Percentiles rank a stretch among this genome's conserved stretches.
Evolutionary conservation across 1,140 invertebrate species (phyloP).

Genomic region (Pseudomyrmex gracilis): DNA sequence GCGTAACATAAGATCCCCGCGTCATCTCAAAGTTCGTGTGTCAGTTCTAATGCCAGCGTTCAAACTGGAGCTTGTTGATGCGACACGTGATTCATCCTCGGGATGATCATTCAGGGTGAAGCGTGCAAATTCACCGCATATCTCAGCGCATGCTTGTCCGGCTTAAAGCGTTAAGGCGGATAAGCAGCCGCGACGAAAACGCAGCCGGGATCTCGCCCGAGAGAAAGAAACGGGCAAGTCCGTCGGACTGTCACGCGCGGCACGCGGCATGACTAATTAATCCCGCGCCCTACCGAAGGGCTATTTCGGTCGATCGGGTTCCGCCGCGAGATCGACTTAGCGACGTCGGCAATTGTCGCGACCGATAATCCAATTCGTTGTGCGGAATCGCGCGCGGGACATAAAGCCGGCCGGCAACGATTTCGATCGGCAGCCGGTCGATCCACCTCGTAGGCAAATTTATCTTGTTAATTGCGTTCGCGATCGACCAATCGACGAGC

Average conservation of each 20-base stretch:
- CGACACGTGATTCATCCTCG: slow-evolving; percentile 32
- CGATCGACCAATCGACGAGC: slow-evolving; percentile 64
- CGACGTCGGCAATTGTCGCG: slow-evolving; percentile 66
- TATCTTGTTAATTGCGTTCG: slow-evolving; percentile 70
- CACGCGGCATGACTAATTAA: slow-evolving; percentile 69
- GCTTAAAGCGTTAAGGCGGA: slow-evolving; percentile 66
- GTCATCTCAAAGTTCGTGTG: not conserved
- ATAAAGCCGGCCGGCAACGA: slow-evolving; percentile 26
- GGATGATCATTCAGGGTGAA: slow-evolving; percentile 37
- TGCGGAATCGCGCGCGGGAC: slow-evolving; percentile 24
- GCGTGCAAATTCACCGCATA: slow-evolving; percentile 40
- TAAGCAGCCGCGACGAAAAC: slow-evolving; percentile 74
- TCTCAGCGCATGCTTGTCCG: slow-evolving; percentile 65
- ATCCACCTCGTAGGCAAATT: slow-evolving; percentile 62
- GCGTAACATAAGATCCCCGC: not conserved
- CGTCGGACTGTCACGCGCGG: slow-evolving; percentile 47
- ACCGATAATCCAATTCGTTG: slow-evolving; percentile 20
- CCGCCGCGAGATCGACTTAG: slow-evolving; percentile 61
- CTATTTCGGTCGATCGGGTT: slow-evolving; percentile 66
- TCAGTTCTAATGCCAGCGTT: slow-evolving; percentile 12
- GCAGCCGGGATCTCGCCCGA: slow-evolving; percentile 64
- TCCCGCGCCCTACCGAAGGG: slow-evolving; percentile 43
- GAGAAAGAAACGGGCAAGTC: slow-evolving; percentile 7
- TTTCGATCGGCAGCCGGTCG: slow-evolving; percentile 34
- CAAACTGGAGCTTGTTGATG: slow-evolving; percentile 4